A percentile compares a stretch with the other conserved stretches of the same genome.
These are phyloP conservation scores for Charina bottae DNA, from an alignment of 2,113 vertebrate species.

Conservation along the genomic window DNA sequence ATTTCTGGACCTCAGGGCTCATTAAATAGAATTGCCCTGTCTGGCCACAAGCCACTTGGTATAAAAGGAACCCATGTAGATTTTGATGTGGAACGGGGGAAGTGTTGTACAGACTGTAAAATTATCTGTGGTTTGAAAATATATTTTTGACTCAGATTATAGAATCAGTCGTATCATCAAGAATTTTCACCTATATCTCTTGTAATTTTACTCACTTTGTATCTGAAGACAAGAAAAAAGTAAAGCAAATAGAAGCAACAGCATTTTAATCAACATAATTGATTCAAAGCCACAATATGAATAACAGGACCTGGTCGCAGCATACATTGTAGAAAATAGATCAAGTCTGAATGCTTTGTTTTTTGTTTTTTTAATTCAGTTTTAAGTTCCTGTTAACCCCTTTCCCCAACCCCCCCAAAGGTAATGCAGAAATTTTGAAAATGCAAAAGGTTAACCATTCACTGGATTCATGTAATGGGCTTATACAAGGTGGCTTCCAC, in stretches of 20 bases:
- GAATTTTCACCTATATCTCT: not conserved
- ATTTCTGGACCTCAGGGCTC: not conserved
- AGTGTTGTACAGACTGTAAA: not conserved
- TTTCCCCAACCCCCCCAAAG: not conserved
- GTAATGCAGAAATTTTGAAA: constrained; percentile 48
- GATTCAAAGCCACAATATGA: constrained; percentile 91
- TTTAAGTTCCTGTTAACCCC: constrained; percentile 49
- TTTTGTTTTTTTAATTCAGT: constrained; percentile 55
- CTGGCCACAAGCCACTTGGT: not conserved
- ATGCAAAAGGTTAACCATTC: constrained; percentile 27
- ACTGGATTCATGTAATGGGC: constrained; percentile 8
- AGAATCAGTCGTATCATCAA: not conserved
- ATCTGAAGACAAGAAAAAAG: constrained; percentile 31
- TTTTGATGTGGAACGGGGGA: not conserved
- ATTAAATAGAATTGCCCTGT: not conserved
- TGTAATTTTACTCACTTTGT: not conserved
- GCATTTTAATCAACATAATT: constrained; percentile 93
- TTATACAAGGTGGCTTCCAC: constrained; percentile 18
- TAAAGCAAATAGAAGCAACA: constrained; percentile 82
- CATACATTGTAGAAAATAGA: constrained; percentile 86
- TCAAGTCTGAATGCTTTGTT: constrained; percentile 78
- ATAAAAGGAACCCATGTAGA: not conserved
- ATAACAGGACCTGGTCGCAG: constrained; percentile 84
- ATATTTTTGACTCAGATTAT: not conserved
- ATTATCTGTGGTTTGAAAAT: not conserved